These are phyloP conservation scores for Copsychus sechellarum DNA, from an alignment of 2,113 vertebrate species.

Conservation along the genomic window DNA sequence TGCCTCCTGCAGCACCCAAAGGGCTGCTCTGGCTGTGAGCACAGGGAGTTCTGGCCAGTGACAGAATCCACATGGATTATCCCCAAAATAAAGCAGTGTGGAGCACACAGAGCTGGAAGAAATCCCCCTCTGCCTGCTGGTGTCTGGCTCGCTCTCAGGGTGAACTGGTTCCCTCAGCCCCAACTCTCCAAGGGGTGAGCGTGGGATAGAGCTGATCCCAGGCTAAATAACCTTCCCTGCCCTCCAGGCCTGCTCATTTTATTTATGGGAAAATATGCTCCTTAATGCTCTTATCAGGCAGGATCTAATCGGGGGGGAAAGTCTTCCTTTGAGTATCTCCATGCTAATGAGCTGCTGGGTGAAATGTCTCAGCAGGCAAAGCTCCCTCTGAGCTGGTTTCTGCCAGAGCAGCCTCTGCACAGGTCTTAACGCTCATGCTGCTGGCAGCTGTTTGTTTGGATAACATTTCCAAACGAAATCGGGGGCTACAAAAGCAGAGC, in stretches of 20 bases:
- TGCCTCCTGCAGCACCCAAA: not conserved
- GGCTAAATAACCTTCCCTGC: constrained; percentile 41
- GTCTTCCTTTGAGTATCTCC: constrained; percentile 17
- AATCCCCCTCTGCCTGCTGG: not conserved
- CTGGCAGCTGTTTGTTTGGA: constrained; percentile 45
- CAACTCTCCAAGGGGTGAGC: not conserved
- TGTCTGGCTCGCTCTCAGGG: not conserved
- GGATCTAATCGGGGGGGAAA: not conserved
- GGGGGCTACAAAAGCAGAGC: constrained; percentile 3
- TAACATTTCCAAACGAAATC: constrained; percentile 3
- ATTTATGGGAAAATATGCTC: constrained; percentile 37
- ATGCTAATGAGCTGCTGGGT: constrained; percentile 11
- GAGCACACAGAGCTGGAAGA: not conserved
- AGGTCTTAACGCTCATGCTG: constrained; percentile 1
- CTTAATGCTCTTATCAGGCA: constrained; percentile 46
- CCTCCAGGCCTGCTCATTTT: constrained; percentile 34
- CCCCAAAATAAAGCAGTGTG: not conserved
- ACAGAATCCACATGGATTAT: not conserved
- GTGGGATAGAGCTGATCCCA: not conserved
- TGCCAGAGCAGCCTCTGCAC: constrained; percentile 12
- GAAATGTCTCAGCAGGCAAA: constrained; percentile 52
- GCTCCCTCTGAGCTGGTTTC: not conserved
- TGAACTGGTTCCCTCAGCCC: not conserved
- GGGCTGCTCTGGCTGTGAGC: not conserved
- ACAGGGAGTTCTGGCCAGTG: not conserved